phyloP scores from a whole-genome alignment of 2,797 vertebrate genomes.

The Uromys caudimaculatus region DNA sequence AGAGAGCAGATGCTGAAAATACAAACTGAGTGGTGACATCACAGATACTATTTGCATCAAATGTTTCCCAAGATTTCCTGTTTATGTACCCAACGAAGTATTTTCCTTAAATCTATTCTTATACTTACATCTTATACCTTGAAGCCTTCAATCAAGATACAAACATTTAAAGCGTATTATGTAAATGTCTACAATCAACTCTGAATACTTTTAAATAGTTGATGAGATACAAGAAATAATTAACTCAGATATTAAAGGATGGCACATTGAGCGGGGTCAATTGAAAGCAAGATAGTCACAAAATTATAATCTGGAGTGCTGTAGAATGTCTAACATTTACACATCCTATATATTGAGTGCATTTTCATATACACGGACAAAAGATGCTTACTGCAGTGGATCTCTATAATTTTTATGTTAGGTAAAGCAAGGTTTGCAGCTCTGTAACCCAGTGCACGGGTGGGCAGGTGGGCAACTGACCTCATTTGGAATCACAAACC shows the following conservation, averaged over 20 bases:
- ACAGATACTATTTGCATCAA: background rate
- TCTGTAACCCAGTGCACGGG: background rate
- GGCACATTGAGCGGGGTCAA: background rate
- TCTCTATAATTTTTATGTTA: background rate
- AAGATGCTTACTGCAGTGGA: background rate
- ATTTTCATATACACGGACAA: background rate
- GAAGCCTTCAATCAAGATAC: conserved; percentile 41
- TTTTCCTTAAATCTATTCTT: background rate
- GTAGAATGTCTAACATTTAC: background rate
- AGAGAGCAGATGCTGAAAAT: background rate
- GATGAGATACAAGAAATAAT: background rate
- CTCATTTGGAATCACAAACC: background rate
- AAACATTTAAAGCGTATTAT: background rate
- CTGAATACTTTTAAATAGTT: background rate
- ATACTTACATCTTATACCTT: background rate
- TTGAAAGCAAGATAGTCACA: background rate
- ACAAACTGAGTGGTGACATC: background rate
- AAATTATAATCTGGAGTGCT: background rate
- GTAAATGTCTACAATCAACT: background rate
- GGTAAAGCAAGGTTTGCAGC: background rate
- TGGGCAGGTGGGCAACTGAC: background rate
- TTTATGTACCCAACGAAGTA: background rate
- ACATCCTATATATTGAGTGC: background rate
- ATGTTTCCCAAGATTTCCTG: background rate
- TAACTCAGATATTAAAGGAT: background rate